Percentiles rank a stretch among this genome's conserved stretches.
phyloP scores from a whole-genome alignment of 1,140 invertebrate species.

The Polyergus mexicanus region DNA sequence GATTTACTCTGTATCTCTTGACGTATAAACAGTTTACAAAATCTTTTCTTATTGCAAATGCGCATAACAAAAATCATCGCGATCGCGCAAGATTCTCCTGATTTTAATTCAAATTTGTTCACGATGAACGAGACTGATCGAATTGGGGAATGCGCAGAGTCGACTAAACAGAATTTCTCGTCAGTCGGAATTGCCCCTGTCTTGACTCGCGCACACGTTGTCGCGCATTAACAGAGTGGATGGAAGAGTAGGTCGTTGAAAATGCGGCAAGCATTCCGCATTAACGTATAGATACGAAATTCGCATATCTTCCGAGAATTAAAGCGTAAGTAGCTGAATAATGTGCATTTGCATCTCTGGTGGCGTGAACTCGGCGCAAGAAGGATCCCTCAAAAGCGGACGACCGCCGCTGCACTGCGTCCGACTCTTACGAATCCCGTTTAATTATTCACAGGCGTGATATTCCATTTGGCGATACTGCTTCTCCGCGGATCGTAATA shows the following conservation, averaged over 20 bases:
- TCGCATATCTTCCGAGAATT: not conserved
- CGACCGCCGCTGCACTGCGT: conserved; percentile 11
- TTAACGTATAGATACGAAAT: conserved; percentile 54
- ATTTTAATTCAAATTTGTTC: conserved; percentile 13
- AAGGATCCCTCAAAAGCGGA: not conserved
- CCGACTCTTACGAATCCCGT: not conserved
- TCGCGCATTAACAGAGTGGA: conserved; percentile 43
- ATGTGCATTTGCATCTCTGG: conserved; percentile 23
- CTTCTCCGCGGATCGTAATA: conserved; percentile 2
- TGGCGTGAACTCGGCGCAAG: not conserved
- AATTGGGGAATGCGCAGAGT: not conserved
- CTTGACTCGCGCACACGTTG: conserved; percentile 39
- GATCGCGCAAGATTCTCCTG: not conserved
- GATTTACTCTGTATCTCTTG: conserved; percentile 9
- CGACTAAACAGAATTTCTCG: conserved; percentile 27
- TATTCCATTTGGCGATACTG: not conserved
- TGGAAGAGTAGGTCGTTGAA: conserved; percentile 13
- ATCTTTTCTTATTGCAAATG: not conserved
- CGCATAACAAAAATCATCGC: not conserved
- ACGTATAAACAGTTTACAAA: conserved; percentile 27
- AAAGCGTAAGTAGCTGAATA: conserved; percentile 42
- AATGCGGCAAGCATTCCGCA: conserved; percentile 67
- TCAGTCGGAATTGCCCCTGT: conserved; percentile 50
- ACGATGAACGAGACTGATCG: conserved; percentile 15
- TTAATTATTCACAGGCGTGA: conserved; percentile 41